Evolutionary conservation across 2,113 vertebrate genomes (phyloP).

Genomic region (Carassius gibelio): DNA sequence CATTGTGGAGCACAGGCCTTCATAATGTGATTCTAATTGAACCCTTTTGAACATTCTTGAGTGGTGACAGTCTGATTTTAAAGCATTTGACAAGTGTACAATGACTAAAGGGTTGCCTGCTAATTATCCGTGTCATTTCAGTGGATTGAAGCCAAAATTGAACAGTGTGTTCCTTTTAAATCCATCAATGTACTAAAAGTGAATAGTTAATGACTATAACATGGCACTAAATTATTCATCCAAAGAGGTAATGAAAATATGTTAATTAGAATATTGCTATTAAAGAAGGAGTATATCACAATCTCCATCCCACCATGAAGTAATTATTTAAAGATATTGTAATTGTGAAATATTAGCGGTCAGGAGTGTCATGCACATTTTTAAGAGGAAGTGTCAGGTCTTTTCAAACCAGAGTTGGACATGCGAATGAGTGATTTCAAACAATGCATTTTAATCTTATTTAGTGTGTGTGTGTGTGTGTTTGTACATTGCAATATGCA

Average conservation of each 20-base stretch:
- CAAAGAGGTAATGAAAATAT: constrained; percentile 88
- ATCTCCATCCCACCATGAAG: constrained; percentile 78
- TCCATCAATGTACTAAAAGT: constrained; percentile 73
- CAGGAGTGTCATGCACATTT: constrained; percentile 64
- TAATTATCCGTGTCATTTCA: constrained; percentile 75
- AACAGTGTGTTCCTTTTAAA: constrained; percentile 75
- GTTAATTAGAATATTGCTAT: constrained; percentile 83
- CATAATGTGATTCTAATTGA: constrained; percentile 30
- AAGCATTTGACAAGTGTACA: constrained; percentile 42
- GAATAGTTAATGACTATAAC: constrained; percentile 80
- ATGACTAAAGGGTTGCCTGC: constrained; percentile 53
- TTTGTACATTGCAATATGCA: no score
- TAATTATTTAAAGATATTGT: constrained; percentile 84
- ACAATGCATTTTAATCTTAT: neutral
- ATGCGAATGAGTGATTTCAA: neutral
- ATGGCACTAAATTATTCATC: constrained; percentile 85
- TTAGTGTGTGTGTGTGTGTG: no score
- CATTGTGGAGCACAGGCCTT: neutral
- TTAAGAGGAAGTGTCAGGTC: constrained; percentile 35
- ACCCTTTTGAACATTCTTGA: constrained; percentile 34
- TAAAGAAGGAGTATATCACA: constrained; percentile 81
- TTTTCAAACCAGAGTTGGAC: no score
- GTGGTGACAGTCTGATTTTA: constrained; percentile 35
- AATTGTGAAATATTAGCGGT: constrained; percentile 79
- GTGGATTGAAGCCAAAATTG: constrained; percentile 74